Evolutionary conservation across 2,113 vertebrate genomes (phyloP), one percentile per base, ranked within the genome.

Genomic region (Nestor notabilis): DNA sequence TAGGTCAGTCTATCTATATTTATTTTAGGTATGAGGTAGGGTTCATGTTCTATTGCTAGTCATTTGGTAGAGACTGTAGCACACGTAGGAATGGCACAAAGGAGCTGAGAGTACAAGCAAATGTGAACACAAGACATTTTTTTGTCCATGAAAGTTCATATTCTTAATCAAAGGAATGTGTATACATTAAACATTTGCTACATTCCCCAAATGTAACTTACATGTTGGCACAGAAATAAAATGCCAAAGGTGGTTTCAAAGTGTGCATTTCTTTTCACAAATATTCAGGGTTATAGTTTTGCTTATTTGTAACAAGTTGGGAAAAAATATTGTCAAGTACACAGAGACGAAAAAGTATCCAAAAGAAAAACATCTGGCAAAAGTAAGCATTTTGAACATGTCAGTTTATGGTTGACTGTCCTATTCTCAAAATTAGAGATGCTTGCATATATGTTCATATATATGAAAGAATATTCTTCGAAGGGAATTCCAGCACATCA

Each of bases 331-430:
- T 95, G 49, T 93, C 74, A 97, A 92, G 78, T 82, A 69, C 53
- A 24, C 37, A 33, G 53, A 80, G 94, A 49, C 19, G 92, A 95
- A 96, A 88, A 92, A 29, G 4, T 77, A 82, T 82, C 50, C 69
- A 90, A 94, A 97, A 94, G 77, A 84, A 95, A 96, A 97, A 95
- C 83, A 95, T 95, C 95, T 97, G 97, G 92, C n/a, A 53, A 91
- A 94, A 94, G 17, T 19, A 66, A 6, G 9, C 23, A 76, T 70
- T 79, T 95, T 96, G 85, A 89, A 49, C 16, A 74, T 79, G 58
- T 49, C 12, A 80, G 29, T 13, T 92, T 83, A 75, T 68, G 78
- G 18, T 37, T 82, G 31, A 53, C 41, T 87, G 49, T 37, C 50
- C 64, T 69, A 39, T 43, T 77, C 28, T 84, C 43, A 80, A 90